These are phyloP conservation scores for Ploceus nigricollis DNA, from an alignment of 2,113 vertebrate genomes.

Conservation along the genomic window DNA sequence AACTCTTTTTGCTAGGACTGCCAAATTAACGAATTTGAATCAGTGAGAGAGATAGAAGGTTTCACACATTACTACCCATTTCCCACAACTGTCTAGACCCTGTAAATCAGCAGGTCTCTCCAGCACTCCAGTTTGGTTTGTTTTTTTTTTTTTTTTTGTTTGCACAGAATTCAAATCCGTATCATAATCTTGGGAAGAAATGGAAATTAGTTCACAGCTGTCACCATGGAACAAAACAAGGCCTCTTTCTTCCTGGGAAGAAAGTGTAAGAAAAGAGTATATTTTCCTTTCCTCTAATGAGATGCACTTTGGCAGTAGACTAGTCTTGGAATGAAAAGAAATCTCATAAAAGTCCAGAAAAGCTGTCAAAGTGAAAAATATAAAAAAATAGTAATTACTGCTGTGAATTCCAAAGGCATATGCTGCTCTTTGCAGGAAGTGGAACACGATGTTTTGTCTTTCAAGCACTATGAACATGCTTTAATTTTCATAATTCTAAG, in stretches of 20 bases:
- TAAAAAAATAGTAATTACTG: not conserved
- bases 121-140: not conserved
- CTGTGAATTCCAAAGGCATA: not conserved
- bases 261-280: not conserved
- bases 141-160: not conserved
- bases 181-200: not conserved
- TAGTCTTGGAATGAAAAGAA: not conserved
- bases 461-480: not conserved
- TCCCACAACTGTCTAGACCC: not conserved
- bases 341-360: not conserved
- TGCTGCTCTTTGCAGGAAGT: not conserved
- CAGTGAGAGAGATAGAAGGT: not conserved
- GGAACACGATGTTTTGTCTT: slow-evolving; percentile 4
- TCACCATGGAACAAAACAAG: not conserved
- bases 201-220: not conserved
- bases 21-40: not conserved
- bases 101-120: not conserved
- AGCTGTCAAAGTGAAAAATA: slow-evolving; percentile 14
- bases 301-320: not conserved
- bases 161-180: not conserved
- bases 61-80: not conserved
- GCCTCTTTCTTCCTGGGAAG: not conserved
- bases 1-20: not conserved
- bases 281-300: not conserved
- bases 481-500: not conserved